phyloP scores from a whole-genome alignment of 1,140 invertebrate species.

The Apis laboriosa region DNA sequence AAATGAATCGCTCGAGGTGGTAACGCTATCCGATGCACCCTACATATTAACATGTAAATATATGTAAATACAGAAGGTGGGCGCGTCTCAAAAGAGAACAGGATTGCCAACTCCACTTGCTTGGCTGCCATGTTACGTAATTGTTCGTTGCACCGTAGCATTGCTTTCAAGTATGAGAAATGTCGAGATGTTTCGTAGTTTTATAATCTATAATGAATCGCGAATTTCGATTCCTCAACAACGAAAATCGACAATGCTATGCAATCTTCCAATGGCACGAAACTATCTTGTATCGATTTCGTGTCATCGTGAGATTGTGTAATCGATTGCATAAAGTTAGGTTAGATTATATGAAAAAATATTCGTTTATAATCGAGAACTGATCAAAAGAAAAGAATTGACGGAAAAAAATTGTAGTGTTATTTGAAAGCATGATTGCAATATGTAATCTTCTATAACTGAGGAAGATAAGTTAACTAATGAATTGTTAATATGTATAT shows the following conservation, averaged over 20 bases:
- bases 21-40: constrained; percentile 32
- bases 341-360: background rate
- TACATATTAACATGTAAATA: constrained; percentile 60
- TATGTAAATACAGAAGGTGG: constrained; percentile 56
- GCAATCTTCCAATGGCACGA: background rate
- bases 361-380: background rate
- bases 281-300: background rate
- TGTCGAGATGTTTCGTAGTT: constrained; percentile 5
- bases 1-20: constrained; percentile 14
- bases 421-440: background rate
- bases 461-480: too few relatives aligned
- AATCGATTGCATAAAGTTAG: background rate
- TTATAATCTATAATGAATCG: constrained; percentile 33
- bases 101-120: constrained; percentile 14
- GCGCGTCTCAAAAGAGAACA: constrained; percentile 52
- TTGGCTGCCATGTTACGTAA: constrained; percentile 52
- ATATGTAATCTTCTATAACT: too few relatives aligned
- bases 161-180: constrained; percentile 48
- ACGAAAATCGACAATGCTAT: constrained; percentile 5
- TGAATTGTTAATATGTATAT: too few relatives aligned
- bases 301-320: background rate
- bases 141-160: constrained; percentile 40
- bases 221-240: constrained; percentile 13
- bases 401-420: background rate
- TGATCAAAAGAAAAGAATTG: background rate